Evolutionary conservation across 1,140 invertebrate species (phyloP).

Genomic region (Paraescarpia echinospica): DNA sequence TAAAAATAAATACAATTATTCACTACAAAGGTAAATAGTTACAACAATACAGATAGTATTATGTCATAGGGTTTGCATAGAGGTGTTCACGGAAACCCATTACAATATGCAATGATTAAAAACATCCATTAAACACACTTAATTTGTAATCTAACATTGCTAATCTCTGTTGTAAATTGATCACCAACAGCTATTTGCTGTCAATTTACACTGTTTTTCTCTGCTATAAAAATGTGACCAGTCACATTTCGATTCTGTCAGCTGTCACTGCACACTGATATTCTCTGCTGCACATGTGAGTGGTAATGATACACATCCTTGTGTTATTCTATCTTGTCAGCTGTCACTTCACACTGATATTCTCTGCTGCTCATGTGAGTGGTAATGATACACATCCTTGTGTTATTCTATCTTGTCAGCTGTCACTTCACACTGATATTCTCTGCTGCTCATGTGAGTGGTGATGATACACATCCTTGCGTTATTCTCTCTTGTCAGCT

Average conservation of each 20-base stretch:
- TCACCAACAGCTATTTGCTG: background rate
- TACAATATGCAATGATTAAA: no score
- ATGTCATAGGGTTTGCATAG: no score
- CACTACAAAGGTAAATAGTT: no score
- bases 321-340: background rate
- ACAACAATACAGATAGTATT: no score
- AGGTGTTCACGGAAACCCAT: no score
- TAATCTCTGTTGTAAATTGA: background rate
- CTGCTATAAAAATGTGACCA: background rate
- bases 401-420: background rate
- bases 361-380: no score
- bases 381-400: no score
- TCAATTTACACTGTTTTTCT: background rate
- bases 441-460: conserved; percentile 72
- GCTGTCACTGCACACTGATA: background rate
- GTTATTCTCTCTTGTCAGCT: background rate
- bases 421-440: conserved; percentile 44
- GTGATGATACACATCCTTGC: conserved; percentile 97
- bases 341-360: background rate
- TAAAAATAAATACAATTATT: no score
- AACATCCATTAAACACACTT: no score
- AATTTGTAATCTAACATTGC: no score
- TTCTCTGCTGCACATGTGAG: no score
- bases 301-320: background rate
- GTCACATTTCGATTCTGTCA: background rate